Percentiles rank a stretch among this genome's conserved stretches.
Conservation (phyloP, 2,888 invertebrate species). For the Rotaria magnacalcarata region DNA sequence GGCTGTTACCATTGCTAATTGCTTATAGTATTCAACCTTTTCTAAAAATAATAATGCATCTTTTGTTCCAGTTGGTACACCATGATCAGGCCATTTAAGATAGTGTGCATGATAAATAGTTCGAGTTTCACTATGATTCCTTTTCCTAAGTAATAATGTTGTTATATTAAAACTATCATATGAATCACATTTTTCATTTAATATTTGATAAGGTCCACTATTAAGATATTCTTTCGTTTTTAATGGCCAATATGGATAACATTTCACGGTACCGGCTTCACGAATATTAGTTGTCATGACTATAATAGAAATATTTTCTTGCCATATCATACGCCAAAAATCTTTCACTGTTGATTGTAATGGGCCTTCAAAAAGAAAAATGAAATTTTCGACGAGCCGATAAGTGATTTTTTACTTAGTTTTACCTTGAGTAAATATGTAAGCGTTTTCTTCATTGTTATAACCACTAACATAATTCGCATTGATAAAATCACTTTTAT, state of each 20-base stretch:
- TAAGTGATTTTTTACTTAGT: too few relatives aligned
- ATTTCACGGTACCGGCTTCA: conserved; percentile 85
- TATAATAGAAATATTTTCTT: conserved; percentile 74
- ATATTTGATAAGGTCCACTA: conserved; percentile 56
- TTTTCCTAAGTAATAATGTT: neutral
- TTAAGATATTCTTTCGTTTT: conserved; percentile 64
- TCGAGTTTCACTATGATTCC: conserved; percentile 47
- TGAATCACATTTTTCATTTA: conserved; percentile 66
- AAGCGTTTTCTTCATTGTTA: conserved; percentile 84
- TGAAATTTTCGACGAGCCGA: neutral
- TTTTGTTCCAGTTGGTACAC: conserved; percentile 79
- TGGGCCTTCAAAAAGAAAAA: conserved; percentile 65
- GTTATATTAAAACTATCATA: conserved; percentile 69
- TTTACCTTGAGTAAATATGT: conserved; percentile 80
- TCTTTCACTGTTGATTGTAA: conserved; percentile 85
- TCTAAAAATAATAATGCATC: conserved; percentile 83
- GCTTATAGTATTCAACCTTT: conserved; percentile 68
- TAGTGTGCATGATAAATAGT: conserved; percentile 85
- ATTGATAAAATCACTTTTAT: conserved; percentile 77
- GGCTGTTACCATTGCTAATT: conserved; percentile 63
- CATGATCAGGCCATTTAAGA: conserved; percentile 88
- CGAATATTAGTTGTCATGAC: conserved; percentile 89
- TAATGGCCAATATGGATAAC: conserved; percentile 92
- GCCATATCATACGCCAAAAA: conserved; percentile 98
- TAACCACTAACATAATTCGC: conserved; percentile 97